These are phyloP conservation scores for Apodemia hepburni DNA, from an alignment of 2,888 invertebrate genomes.

Conservation along the genomic window DNA sequence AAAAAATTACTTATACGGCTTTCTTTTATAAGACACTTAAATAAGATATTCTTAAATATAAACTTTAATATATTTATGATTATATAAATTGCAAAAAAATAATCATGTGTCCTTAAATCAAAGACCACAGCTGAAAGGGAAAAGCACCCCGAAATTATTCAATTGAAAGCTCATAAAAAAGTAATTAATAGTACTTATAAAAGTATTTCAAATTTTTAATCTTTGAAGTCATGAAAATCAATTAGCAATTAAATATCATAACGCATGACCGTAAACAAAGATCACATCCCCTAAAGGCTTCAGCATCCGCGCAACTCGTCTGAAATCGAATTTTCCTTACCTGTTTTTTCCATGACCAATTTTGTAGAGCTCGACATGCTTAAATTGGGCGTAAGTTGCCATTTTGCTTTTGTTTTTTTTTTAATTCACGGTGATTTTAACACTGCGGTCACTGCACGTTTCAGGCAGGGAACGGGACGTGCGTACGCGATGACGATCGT, in stretches of 20 bases:
- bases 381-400: constrained; percentile 96
- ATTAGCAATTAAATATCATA: background rate
- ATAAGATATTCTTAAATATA: too few relatives aligned
- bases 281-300: constrained; percentile 30
- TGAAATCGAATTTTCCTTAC: constrained; percentile 63
- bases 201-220: background rate
- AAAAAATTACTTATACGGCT: too few relatives aligned
- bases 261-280: constrained; percentile 30
- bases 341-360: constrained; percentile 96
- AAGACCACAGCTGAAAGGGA: too few relatives aligned
- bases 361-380: constrained; percentile 96
- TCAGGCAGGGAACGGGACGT: constrained; percentile 41
- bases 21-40: too few relatives aligned
- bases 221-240: background rate
- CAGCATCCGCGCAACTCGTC: constrained; percentile 49
- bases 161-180: too few relatives aligned
- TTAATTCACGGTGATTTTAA: constrained; percentile 38
- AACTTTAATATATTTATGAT: too few relatives aligned
- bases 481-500: constrained; percentile 51
- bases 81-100: too few relatives aligned
- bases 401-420: constrained; percentile 63
- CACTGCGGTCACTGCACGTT: constrained; percentile 40
- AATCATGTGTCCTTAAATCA: too few relatives aligned
- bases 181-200: background rate
- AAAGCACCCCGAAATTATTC: too few relatives aligned